Percentiles rank a stretch among this genome's conserved stretches.
phyloP scores from a whole-genome alignment of 1,140 invertebrate genomes.

The Phymastichus coffea region DNA sequence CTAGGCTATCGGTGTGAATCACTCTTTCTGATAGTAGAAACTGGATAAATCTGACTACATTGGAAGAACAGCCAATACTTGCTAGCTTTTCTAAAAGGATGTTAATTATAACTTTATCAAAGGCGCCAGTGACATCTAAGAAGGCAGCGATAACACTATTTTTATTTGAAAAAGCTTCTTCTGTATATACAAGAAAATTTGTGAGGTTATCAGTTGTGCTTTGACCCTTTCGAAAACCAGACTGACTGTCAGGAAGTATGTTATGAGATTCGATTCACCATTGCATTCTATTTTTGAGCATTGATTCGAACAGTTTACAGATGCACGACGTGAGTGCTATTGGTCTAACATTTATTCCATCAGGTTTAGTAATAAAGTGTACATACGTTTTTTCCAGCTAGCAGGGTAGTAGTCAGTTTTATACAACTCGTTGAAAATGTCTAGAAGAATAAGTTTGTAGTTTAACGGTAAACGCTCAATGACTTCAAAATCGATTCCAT shows the following conservation, averaged over 20 bases:
- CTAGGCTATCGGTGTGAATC: background rate
- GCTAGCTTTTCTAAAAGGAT: background rate
- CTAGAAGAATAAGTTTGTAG: background rate
- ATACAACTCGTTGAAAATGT: background rate
- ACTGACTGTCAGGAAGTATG: background rate
- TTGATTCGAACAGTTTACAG: constrained; percentile 9
- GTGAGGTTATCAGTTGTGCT: background rate
- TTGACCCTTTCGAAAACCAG: background rate
- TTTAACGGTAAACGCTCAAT: background rate
- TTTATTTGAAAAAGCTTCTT: background rate
- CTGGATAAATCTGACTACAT: background rate
- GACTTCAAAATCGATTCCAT: background rate
- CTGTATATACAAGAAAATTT: background rate
- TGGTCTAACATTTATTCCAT: background rate
- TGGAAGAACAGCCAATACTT: background rate
- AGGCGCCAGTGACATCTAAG: background rate
- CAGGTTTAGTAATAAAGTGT: constrained; percentile 3
- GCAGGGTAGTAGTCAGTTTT: background rate
- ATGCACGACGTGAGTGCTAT: constrained; percentile 12
- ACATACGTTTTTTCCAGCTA: background rate
- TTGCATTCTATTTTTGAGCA: background rate
- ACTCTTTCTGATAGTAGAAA: background rate
- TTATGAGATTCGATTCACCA: background rate
- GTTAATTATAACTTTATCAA: background rate
- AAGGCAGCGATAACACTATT: background rate